A percentile compares a stretch with the other conserved stretches of the same genome.
Conservation (phyloP, 2,113 vertebrate species). For the Colaptes auratus region DNA sequence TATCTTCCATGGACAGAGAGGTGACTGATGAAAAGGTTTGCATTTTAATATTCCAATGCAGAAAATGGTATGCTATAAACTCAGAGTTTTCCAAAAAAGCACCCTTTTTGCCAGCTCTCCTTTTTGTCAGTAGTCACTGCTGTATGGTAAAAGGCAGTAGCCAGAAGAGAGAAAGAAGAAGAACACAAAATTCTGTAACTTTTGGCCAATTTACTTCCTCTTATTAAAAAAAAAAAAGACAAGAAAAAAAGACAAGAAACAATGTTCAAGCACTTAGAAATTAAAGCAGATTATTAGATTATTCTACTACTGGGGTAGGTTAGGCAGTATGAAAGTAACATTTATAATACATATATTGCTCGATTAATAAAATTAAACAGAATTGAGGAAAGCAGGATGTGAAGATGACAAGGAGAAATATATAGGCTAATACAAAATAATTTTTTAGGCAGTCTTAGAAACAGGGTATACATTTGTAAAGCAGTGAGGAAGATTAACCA, state of each 20-base stretch:
- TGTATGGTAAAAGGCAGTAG: background rate
- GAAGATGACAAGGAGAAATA: background rate
- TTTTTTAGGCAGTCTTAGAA: background rate
- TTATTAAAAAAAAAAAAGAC: background rate
- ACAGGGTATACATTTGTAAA: background rate
- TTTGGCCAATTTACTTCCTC: background rate
- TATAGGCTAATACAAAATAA: background rate
- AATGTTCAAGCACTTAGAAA: background rate
- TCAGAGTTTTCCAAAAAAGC: background rate
- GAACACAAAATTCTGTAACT: background rate
- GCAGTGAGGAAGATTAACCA: slow-evolving; percentile 5
- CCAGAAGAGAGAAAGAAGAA: background rate
- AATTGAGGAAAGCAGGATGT: background rate
- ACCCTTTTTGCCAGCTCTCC: background rate
- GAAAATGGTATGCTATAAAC: background rate
- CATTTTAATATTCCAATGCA: slow-evolving; percentile 14
- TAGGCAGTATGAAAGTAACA: background rate
- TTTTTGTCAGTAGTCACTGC: background rate
- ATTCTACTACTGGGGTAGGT: background rate
- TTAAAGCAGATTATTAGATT: background rate
- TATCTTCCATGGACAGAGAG: background rate
- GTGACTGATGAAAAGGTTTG: background rate
- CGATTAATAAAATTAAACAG: background rate
- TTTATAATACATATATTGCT: background rate
- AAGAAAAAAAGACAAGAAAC: background rate